phyloP scores from a whole-genome alignment of 2,113 vertebrate species.

The Mesembrinibis cayennensis region DNA sequence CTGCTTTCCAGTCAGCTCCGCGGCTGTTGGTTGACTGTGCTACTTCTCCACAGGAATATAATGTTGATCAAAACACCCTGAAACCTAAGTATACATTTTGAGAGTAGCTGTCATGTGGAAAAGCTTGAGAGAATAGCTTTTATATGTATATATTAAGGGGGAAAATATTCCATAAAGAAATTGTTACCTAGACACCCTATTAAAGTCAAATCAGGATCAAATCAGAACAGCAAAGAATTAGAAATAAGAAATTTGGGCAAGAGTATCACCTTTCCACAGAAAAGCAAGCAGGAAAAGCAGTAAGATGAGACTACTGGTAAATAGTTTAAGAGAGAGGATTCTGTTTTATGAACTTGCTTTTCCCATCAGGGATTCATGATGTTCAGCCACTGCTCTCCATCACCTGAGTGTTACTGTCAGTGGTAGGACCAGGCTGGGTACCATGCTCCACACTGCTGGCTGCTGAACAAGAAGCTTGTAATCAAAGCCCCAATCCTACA shows the following conservation, averaged over 20 bases:
- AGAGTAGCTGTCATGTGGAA: not conserved
- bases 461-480: not conserved
- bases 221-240: not conserved
- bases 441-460: not conserved
- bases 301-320: not conserved
- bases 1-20: not conserved
- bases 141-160: not conserved
- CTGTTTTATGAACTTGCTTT: not conserved
- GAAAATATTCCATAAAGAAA: not conserved
- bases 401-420: not conserved
- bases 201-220: not conserved
- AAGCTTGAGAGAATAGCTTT: not conserved
- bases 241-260: not conserved
- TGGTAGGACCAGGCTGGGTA: not conserved
- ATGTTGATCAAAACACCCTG: not conserved
- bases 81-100: not conserved
- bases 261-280: not conserved
- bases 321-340: not conserved
- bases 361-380: not conserved
- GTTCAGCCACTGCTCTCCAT: not conserved
- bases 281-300: not conserved
- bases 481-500: not conserved
- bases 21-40: not conserved
- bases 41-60: not conserved
- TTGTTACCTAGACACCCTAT: not conserved